Conservation (phyloP, 2,888 invertebrate species). For the Pammene fasciana region DNA sequence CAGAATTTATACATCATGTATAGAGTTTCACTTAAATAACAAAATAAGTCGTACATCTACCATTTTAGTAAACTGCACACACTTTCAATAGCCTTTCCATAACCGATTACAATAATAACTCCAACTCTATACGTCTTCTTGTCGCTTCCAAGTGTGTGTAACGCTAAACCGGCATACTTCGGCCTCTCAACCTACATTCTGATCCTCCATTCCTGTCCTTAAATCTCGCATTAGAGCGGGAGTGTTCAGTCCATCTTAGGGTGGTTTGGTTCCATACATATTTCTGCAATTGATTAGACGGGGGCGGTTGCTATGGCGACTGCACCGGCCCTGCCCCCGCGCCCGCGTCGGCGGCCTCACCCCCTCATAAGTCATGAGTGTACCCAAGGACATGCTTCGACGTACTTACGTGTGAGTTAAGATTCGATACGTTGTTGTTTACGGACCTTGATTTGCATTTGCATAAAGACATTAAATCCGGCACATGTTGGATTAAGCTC, state of each 20-base stretch:
- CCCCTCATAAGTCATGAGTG: constrained; percentile 56
- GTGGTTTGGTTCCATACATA: constrained; percentile 72
- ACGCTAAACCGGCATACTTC: constrained; percentile 61
- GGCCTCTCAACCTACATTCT: constrained; percentile 52
- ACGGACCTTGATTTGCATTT: constrained; percentile 9
- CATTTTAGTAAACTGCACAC: constrained; percentile 1
- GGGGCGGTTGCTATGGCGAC: constrained; percentile 80
- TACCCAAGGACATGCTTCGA: constrained; percentile 42
- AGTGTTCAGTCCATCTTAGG: constrained; percentile 48
- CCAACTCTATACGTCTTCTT: constrained; percentile 71
- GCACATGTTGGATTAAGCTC: too few species aligned
- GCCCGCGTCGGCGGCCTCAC: constrained; percentile 42
- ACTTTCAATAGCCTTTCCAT: constrained; percentile 19
- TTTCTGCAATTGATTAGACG: constrained; percentile 84
- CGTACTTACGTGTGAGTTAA: constrained; percentile 16
- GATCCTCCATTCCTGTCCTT: constrained; percentile 44
- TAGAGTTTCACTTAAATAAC: too few species aligned
- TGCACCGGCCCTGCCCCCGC: constrained; percentile 49
- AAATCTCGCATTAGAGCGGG: constrained; percentile 48
- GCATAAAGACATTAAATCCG: not conserved
- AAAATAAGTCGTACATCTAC: not conserved
- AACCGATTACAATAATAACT: constrained; percentile 45
- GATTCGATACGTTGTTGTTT: constrained; percentile 10
- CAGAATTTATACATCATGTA: too few species aligned
- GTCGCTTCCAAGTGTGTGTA: constrained; percentile 64